A percentile compares a stretch with the other conserved stretches of the same genome.
These are phyloP conservation scores for Monoplex corrugatus DNA, from an alignment of 2,888 invertebrate species.

Conservation along the genomic window DNA sequence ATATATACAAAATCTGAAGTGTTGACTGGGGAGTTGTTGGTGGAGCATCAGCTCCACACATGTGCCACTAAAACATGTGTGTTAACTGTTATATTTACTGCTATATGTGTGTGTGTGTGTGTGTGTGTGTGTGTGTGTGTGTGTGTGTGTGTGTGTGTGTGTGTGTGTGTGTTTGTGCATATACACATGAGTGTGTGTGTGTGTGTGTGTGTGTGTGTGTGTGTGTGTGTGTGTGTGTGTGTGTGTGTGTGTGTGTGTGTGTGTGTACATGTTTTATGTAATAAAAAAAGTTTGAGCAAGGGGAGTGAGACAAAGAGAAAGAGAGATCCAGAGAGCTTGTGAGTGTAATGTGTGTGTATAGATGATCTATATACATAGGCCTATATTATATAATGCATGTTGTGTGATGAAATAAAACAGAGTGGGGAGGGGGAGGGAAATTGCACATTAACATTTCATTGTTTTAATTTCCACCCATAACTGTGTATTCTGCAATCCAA, in stretches of 20 bases:
- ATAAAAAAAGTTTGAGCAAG: not conserved
- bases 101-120: not conserved
- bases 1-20: too few species aligned
- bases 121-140: not conserved
- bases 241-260: conserved; percentile 2
- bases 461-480: too few species aligned
- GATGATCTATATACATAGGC: not conserved
- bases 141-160: not conserved
- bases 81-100: not conserved
- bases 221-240: not conserved
- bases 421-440: not conserved
- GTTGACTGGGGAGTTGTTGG: too few species aligned
- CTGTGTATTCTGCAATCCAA: too few species aligned
- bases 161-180: not conserved
- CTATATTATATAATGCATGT: too few species aligned
- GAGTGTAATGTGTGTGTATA: too few species aligned
- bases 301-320: not conserved
- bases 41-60: too few species aligned
- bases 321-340: not conserved
- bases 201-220: not conserved
- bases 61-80: too few species aligned
- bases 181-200: not conserved
- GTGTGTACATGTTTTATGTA: not conserved
- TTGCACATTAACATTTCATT: too few species aligned
- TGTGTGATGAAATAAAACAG: not conserved